Base-by-base conservation (phyloP, 2,113 vertebrate genomes). In the Gila orcuttii region DNA sequence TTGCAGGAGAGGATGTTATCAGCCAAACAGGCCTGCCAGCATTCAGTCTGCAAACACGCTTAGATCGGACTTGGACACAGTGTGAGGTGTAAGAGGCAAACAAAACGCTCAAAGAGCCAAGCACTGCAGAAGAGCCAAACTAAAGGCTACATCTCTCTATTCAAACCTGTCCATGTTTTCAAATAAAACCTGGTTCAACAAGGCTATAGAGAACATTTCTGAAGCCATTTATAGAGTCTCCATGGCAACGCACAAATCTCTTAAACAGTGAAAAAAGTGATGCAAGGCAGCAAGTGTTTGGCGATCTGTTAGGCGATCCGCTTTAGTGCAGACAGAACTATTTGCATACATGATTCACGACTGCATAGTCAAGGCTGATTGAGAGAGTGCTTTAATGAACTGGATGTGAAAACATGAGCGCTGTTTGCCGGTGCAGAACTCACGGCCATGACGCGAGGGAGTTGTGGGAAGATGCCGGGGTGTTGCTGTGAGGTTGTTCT, bases 181-280 rank as follows among this genome's bases (percentile, higher is more conserved):
- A 66, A 73, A 89, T 71, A 89, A 75, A 89, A 69, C 21, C 17
- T 57, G 52, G n/a, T 62, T 77, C 55, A 79, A 62, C 57, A 73
- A 55, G 21, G 74, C 45, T 86, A 76, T 52, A 64, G 11, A 82
- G 45, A 74, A 84, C 77, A 84, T 75, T 80, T 87, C 59, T 86
- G 75, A 88, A 64, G 87, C 80, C 47, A 85, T 55, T 79, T 87
- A 91, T 74, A 82, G 74, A 83, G 87, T 93, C 87, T 84, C 92
- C 90, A 93, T 92, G 87, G 92, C 79, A 93, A 94, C 93, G 50
- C 85, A 87, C 87, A 91, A 91, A 88, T 88, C 87, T 79, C 74
- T 86, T 80, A 90, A 82, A 85, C 78, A 76, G 42, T 77, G 78
- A 78, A 88, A 87, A 82, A 84, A 73, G 66, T 90, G 36, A 81